Conservation (phyloP, 2,888 invertebrate species). For the Drosophila prostipennis region DNA sequence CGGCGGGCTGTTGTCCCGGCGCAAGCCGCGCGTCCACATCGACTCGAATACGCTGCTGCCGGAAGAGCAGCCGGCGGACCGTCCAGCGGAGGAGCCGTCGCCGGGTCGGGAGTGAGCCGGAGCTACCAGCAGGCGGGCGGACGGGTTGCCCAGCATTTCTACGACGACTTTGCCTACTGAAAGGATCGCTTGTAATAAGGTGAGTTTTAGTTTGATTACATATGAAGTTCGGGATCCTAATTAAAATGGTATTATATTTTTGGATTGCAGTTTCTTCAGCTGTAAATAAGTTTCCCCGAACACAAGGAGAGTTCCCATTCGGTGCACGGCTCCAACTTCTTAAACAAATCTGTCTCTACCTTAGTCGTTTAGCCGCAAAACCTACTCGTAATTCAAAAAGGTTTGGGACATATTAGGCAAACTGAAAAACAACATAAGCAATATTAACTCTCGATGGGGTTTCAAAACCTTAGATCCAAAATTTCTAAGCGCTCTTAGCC, state of each 20-base stretch:
- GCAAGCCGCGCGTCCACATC: constrained; percentile 72
- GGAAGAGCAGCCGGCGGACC: constrained; percentile 53
- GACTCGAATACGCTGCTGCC: constrained; percentile 77
- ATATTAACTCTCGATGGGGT: background rate
- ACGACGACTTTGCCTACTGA: constrained; percentile 82
- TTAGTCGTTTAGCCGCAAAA: constrained; percentile 56
- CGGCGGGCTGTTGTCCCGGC: constrained; percentile 80
- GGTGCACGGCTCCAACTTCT: constrained; percentile 46
- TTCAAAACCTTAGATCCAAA: background rate
- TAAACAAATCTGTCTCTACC: constrained; percentile 47
- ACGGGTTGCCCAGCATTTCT: constrained; percentile 80
- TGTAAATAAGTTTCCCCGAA: constrained; percentile 68
- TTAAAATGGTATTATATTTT: background rate
- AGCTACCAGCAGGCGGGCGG: constrained; percentile 56
- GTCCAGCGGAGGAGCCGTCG: constrained; percentile 20
- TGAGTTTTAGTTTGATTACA: background rate
- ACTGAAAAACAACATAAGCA: constrained; percentile 4
- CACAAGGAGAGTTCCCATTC: constrained; percentile 42
- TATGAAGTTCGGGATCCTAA: no score
- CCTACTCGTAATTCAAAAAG: constrained; percentile 53
- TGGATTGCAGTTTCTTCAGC: constrained; percentile 68
- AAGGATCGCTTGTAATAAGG: constrained; percentile 45
- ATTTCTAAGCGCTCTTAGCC: background rate
- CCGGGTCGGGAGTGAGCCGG: constrained; percentile 34
- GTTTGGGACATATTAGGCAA: constrained; percentile 27